Evolutionary conservation across 1,140 invertebrate genomes (phyloP), one percentile per base, ranked within the genome.

Genomic region (Brachionus manjavacas): DNA sequence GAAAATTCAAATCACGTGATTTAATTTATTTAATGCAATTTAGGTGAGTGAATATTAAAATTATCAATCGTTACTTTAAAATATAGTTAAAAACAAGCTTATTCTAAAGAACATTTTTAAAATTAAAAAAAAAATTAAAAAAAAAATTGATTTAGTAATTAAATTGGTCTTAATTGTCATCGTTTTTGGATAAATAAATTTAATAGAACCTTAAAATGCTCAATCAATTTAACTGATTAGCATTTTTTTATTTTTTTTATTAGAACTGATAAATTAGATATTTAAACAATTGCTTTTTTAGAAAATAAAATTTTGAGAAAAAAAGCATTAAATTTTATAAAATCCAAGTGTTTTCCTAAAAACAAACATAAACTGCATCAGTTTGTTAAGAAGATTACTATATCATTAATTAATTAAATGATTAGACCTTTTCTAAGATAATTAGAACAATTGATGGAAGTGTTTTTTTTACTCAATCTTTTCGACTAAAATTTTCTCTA

Each of bases 331-430:
- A 60, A 60, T 60, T 60, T 60, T 23, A 20, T 60, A 20, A 60
- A 23, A 60, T 60, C 16, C 6, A 60, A 60, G n/a, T 23, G 6
- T 60, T 20, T 25, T 23, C 1, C 52, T 60, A 60, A 60, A 60
- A 60, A 23, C 8, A 41, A 72, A 39, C 6, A 72, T 16, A 72
- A 72, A 72, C 28, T 35, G 68, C 68, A 72, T n/a, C 68, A 72
- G 68, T 16, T 72, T 72, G n/a, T 16, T 72, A 72, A 72, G 68
- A 41, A 41, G 66, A 68, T 68, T 72, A 72, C 14, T 72, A 14
- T 72, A 41, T 72, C 35, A 72, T 72, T 72, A 72, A 72, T 72
- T 72, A 72, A 72, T 72, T 72, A 72, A 72, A 72, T 72, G 68
- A 72, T 72, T 72, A 72, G 68, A 72, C 28, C 68, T 72, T 72